A percentile compares a stretch with the other conserved stretches of the same genome.
phyloP scores from a whole-genome alignment of 2,888 invertebrate species.

The Eucera pruinosa region DNA sequence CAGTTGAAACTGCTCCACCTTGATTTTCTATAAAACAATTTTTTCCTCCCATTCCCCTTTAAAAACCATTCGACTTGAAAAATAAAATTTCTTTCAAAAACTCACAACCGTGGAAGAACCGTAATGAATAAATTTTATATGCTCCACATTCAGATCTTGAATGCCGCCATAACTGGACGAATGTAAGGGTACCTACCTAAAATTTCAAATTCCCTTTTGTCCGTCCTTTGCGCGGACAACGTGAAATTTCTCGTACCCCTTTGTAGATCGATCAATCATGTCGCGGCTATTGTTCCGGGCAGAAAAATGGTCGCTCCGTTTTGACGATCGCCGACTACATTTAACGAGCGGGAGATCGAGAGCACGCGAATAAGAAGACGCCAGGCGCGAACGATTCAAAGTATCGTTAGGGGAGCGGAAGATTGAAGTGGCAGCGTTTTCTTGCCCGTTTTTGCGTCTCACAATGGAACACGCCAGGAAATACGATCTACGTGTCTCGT shows the following conservation, averaged over 20 bases:
- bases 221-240: not conserved
- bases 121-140: not conserved
- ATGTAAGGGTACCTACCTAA: not conserved
- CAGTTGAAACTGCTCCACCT: not conserved
- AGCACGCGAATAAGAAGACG: constrained; percentile 45
- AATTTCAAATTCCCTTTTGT: constrained; percentile 4
- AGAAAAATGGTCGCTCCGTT: constrained; percentile 49
- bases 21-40: not conserved
- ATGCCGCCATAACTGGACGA: not conserved
- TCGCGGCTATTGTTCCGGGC: constrained; percentile 41
- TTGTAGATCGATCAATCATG: constrained; percentile 44
- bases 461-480: constrained; percentile 54
- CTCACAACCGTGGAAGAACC: too few relatives aligned
- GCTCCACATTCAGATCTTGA: not conserved
- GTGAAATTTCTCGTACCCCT: constrained; percentile 6
- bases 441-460: constrained; percentile 45
- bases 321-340: constrained; percentile 41
- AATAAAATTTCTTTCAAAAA: too few relatives aligned
- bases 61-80: too few relatives aligned
- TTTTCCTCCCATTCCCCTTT: too few relatives aligned
- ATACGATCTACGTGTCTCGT: constrained; percentile 61
- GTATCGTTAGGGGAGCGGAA: constrained; percentile 53
- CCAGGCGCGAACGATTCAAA: constrained; percentile 50
- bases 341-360: constrained; percentile 38
- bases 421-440: constrained; percentile 55